Evolutionary conservation across 2,113 vertebrate species (phyloP), one percentile per base, ranked within the genome.

Genomic region (Melanerpes aurifrons): DNA sequence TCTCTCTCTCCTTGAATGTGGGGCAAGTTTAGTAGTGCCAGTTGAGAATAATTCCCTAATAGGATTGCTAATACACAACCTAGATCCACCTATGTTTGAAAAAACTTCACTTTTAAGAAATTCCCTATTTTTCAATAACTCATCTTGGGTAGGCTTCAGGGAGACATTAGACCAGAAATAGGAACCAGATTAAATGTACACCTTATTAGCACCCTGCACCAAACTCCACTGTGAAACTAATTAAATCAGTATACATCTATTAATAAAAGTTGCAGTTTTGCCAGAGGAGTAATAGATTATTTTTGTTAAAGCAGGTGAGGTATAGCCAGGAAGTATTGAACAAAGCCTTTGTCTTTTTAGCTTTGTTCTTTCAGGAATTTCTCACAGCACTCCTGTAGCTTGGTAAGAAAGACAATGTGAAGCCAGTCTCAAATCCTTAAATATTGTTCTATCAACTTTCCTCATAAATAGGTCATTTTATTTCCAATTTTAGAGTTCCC

Each of bases 401-500:
- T 69, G 86, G 16, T 72, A 35, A 64, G 31, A 67, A 93, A 82
- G 54, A 57, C 45, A 53, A 7, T 22, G 12, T 22, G 29, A 93
- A 90, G 24, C 35, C 62, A 66, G 3, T 58, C 54, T 90, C 76
- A 82, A 56, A 59, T 69, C 32, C 89, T 85, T 48, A 75, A 62
- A 70, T 75, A 28, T 29, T 80, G n/a, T 71, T 85, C 62, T 74
- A 8, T 77, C 72, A 87, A 19, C 45, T 89, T 89, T 45, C 26
- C 12, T 92, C 7, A 3, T 84, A 95, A 95, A 63, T 90, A 92
- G 93, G 93, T 92, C 66, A 81, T 82, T 86, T 88, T 87, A 83
- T 91, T 96, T 94, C 94, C 75, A 89, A 24, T 89, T 96, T 93
- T 96, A 93, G 87, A 74, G 50, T 62, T 81, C 16, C 19, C 85